Base-by-base conservation (phyloP, 2,888 invertebrate genomes). In the Lampropteryx suffumata region DNA sequence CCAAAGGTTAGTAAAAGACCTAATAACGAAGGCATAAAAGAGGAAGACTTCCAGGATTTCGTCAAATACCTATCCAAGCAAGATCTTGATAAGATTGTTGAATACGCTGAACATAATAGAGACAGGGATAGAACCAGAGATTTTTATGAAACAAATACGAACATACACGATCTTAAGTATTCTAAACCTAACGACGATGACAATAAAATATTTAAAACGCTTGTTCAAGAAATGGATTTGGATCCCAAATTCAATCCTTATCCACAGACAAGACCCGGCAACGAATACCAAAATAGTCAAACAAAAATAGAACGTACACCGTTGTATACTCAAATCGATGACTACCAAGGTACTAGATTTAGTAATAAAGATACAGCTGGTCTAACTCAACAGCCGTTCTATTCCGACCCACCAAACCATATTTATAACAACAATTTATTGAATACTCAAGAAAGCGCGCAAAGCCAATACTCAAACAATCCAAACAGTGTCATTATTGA, bases 51-150 rank as follows among this genome's bases (percentile, higher is more conserved):
- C 26, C 76, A 70, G 51, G 88, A 85, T 40, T 57, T 90, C 27
- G 66, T 85, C 12, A 84, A 83, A 69, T 71, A 84, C 61, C 67
- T 90, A 32, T 81, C 86, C 2, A 82, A 86, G 65, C 76, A 84
- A 57, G 88, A 90, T 59, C 55, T 89, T 49, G 79, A 85, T 60
- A 85, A 80, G 57, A 76, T 90, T 14, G 58, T 89, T 4, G 79
- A 85, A 47, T 70, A 76, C 1, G 79, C 87, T 4, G 69, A 68
- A 7, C 73, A 69, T 37, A 68, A 71, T 8, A 69, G 55, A 57
- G 50, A 65, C 27, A 50, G 44, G 14, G 52, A 53, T 1, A 45
- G 46, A 9, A 59, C 57, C 56, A 71, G 59, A 51, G 56, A 56
- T 12, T n/a, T 45, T 1, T 45, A 55, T 28, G 50, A 62, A 4